These are phyloP conservation scores for Mesembrinibis cayennensis DNA, from an alignment of 2,113 vertebrate species.

Conservation along the genomic window DNA sequence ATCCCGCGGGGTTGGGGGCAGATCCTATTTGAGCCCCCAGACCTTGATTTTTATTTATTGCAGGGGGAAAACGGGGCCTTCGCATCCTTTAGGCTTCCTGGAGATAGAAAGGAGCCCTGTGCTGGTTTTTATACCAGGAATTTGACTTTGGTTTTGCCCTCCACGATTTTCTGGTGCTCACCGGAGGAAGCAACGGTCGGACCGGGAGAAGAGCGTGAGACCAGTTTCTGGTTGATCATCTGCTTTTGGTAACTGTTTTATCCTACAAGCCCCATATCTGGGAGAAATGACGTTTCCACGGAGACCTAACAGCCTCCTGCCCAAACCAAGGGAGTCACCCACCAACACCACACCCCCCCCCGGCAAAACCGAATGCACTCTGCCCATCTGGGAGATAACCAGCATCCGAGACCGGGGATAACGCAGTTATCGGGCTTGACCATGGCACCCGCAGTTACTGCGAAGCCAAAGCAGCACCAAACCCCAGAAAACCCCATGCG, in stretches of 20 bases:
- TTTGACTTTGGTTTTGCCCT: neutral
- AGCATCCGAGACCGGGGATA: neutral
- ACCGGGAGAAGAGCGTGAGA: accelerated
- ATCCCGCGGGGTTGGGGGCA: accelerated
- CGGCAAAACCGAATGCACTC: neutral
- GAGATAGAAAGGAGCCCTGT: neutral
- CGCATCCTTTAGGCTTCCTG: neutral
- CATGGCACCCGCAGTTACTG: neutral
- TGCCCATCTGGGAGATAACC: neutral
- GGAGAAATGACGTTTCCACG: neutral
- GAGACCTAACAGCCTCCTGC: neutral
- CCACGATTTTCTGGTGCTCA: neutral
- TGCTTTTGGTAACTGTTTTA: neutral
- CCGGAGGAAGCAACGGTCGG: accelerated
- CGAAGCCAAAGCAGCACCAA: neutral
- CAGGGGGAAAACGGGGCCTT: accelerated
- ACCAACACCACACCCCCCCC: neutral
- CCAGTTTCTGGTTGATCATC: neutral
- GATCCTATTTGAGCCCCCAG: neutral
- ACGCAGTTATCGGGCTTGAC: accelerated
- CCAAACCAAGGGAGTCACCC: neutral
- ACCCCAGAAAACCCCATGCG: accelerated
- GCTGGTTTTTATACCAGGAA: neutral
- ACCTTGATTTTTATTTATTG: neutral
- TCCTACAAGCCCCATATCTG: accelerated